Base-by-base conservation (phyloP, 2,888 invertebrate genomes). In the Caenorhabditis afra region DNA sequence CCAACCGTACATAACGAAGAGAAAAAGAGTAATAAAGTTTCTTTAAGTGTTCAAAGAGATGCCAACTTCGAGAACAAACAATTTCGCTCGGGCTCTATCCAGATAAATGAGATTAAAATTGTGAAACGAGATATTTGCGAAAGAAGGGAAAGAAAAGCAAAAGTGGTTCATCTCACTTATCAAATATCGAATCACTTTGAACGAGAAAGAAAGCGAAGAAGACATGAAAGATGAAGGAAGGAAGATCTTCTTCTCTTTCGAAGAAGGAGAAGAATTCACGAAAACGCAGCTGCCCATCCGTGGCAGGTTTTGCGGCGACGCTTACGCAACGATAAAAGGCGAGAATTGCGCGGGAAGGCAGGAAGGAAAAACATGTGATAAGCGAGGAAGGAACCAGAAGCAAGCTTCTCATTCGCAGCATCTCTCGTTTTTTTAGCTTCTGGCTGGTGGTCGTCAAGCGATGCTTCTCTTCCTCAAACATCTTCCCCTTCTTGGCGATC, bases 311-410 rank as follows among this genome's bases (percentile, higher is more conserved):
- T 29, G 29, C 7, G n/a, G n/a, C n/a, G n/a, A 5, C 29, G 3
- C 65, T 65, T 65, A 22, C 65, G 65, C 35, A 65, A 65, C 45
- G 23, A 47, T n/a, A 50, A 62, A 50, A 52, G 52, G 65, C 65
- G 53, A 44, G 65, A 65, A 29, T 29, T 29, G 29, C 29, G 29
- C 29, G 22, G 0, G 23, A 57, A 41, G 44, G 22, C 29, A 44
- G 44, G 58, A 58, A 16, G 59, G 45, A 47, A 64, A 64, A 64
- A 64, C 62, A 52, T 52, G 50, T 64, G 64, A 64, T 52, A 52
- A 64, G 8, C 45, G 58, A 23, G 23, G 29, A 23, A 23, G 14
- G 47, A 49, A 20, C 37, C 29, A 35, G 61, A 37, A 52, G 64
- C 23, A 53, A 45, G 35, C 61, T 62, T 57, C 52, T 55, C 11